These are phyloP conservation scores for Agrotis segetum DNA, from an alignment of 2,888 invertebrate genomes.

Conservation along the genomic window DNA sequence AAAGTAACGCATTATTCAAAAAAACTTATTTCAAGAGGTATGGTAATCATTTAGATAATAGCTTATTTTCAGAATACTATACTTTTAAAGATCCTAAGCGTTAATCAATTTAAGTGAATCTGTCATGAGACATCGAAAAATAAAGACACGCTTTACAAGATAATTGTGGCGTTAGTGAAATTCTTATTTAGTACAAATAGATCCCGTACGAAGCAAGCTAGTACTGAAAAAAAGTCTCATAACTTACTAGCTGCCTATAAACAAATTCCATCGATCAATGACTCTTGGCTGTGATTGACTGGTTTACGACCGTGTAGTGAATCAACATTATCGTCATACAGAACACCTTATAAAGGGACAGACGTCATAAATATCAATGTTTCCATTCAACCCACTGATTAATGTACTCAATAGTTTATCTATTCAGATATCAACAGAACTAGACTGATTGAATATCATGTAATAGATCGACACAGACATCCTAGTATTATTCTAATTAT, in stretches of 20 bases:
- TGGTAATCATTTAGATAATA: too few species aligned
- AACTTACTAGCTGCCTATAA: slow-evolving; percentile 2
- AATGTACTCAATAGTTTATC: slow-evolving; percentile 6
- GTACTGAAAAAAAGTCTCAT: slow-evolving; percentile 16
- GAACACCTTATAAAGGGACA: slow-evolving; percentile 27
- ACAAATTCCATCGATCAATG: slow-evolving; percentile 26
- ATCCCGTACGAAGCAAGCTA: too few species aligned
- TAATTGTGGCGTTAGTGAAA: too few species aligned
- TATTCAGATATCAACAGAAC: slow-evolving; percentile 17
- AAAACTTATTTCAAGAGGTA: too few species aligned
- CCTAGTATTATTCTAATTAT: slow-evolving; percentile 13
- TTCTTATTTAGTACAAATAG: too few species aligned
- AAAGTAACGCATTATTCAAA: too few species aligned
- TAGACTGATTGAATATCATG: background rate
- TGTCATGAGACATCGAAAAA: too few species aligned
- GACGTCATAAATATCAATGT: slow-evolving; percentile 38
- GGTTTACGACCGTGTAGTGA: slow-evolving; percentile 17
- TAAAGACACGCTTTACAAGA: too few species aligned
- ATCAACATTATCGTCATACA: slow-evolving; percentile 20
- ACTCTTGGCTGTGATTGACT: slow-evolving; percentile 18
- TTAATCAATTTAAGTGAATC: too few species aligned
- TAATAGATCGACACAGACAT: background rate
- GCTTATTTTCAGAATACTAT: too few species aligned
- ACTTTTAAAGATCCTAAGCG: too few species aligned
- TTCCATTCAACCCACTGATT: slow-evolving; percentile 18